Conservation (phyloP, 64 coral and sea anemone genomes). For the Acropora tenuis region DNA sequence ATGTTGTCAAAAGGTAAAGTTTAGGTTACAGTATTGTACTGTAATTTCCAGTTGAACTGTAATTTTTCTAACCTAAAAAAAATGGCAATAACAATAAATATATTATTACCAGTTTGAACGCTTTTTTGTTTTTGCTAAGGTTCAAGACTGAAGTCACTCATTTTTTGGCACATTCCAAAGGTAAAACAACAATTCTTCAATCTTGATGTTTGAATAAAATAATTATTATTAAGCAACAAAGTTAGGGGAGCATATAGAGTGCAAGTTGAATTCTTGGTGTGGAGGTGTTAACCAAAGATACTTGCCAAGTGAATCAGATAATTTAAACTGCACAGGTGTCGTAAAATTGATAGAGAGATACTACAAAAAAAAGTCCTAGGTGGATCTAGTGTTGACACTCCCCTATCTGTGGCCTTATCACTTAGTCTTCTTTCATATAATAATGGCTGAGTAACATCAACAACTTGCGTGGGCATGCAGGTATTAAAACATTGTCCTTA, state of each 20-base stretch:
- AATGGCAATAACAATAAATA: background rate
- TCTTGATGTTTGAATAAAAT: background rate
- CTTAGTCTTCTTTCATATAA: too few relatives aligned
- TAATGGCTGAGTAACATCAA: too few relatives aligned
- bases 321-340: too few relatives aligned
- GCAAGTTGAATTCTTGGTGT: too few relatives aligned
- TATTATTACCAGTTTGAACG: background rate
- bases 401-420: too few relatives aligned
- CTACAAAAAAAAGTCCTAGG: background rate
- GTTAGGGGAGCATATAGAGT: too few relatives aligned
- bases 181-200: background rate
- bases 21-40: too few relatives aligned
- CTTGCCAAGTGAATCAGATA: too few relatives aligned
- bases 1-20: constrained; percentile 62
- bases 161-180: background rate
- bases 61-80: background rate
- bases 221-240: background rate
- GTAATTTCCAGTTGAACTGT: too few relatives aligned
- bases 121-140: background rate
- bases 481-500: background rate
- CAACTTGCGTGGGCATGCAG: background rate
- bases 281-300: too few relatives aligned
- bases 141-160: constrained; percentile 16
- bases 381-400: background rate
- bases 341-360: too few relatives aligned